Base-by-base conservation (phyloP, 2,888 invertebrate genomes). In the Drosophila gaucha region DNA sequence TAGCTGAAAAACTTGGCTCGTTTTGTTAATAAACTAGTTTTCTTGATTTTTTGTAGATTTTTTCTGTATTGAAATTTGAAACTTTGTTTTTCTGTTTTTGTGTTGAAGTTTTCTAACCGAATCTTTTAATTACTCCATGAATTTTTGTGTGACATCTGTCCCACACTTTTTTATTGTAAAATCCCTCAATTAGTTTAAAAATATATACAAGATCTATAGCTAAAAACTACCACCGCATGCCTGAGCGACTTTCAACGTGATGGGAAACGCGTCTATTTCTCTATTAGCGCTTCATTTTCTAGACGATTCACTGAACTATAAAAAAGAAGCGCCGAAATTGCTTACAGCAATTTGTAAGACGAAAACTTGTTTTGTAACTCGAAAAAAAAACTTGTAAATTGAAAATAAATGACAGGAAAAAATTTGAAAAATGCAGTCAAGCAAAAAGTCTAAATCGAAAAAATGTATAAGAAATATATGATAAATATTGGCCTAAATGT, bases 221-320 rank as follows among this genome's bases (percentile, higher is more conserved):
- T 8, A 9, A 46, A 65, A 73, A 52, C 71, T 35, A 76, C 73
- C 73, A 76, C 71, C 76, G 30, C 28, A 62, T 58, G 75, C 54
- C 38, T 51, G 46, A 70, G 18, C 43, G 60, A 46, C 18, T 66
- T 41, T 20, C 22, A 18, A 12, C 1, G 9, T 28, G 14, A 18
- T 46, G 56, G 64, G 49, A 73, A 75, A 60, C 56, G 59, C 30
- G 56, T 44, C 20, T 31, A 46, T 65, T 60, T 49, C 30, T 31
- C 18, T 35, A 58, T 71, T 58, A 66, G 22, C 38, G 52, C 57
- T 44, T 51, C 31, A 56, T 64, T 66, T 50, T 35, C 41, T 30
- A 22, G 26, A 1, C 50, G 55, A 56, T 20, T 39, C 65, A 57
- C 9, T 62, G 41, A 55, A 55, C 57, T 57, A 50, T 30, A 35